Conservation (phyloP, 2,113 vertebrate genomes). For the Aegithalos caudatus region DNA sequence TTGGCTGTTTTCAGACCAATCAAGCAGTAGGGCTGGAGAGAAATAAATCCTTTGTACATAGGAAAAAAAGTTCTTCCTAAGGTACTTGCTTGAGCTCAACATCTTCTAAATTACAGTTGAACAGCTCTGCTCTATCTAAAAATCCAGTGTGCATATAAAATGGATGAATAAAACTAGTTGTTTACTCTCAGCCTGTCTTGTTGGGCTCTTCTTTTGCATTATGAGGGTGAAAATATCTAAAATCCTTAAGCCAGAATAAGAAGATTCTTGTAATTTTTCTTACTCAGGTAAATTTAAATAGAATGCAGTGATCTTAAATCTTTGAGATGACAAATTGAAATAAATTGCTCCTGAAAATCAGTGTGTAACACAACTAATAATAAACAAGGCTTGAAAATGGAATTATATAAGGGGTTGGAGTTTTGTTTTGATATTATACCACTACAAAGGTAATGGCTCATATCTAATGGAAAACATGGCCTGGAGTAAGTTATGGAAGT, state of each 20-base stretch:
- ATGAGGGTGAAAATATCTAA: not conserved
- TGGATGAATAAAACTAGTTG: not conserved
- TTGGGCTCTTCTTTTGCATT: not conserved
- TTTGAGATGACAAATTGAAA: not conserved
- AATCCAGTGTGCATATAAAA: not conserved
- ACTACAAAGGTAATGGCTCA: constrained; percentile 8
- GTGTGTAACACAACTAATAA: not conserved
- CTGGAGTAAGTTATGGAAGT: constrained; percentile 3
- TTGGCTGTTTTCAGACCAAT: not conserved
- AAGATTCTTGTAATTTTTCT: not conserved
- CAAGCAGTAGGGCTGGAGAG: not conserved
- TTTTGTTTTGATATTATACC: not conserved
- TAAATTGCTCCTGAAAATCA: not conserved
- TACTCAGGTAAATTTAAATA: not conserved
- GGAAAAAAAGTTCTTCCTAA: not conserved
- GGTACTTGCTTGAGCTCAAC: not conserved
- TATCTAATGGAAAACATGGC: constrained; percentile 32
- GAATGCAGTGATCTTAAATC: not conserved
- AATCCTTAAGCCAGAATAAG: not conserved
- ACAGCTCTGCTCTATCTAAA: not conserved
- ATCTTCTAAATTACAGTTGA: not conserved
- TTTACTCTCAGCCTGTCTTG: not conserved
- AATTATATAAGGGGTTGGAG: not conserved
- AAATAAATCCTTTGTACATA: not conserved
- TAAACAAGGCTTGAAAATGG: not conserved